Conservation (phyloP, 2,888 invertebrate species). For the Esperia sulphurella region DNA sequence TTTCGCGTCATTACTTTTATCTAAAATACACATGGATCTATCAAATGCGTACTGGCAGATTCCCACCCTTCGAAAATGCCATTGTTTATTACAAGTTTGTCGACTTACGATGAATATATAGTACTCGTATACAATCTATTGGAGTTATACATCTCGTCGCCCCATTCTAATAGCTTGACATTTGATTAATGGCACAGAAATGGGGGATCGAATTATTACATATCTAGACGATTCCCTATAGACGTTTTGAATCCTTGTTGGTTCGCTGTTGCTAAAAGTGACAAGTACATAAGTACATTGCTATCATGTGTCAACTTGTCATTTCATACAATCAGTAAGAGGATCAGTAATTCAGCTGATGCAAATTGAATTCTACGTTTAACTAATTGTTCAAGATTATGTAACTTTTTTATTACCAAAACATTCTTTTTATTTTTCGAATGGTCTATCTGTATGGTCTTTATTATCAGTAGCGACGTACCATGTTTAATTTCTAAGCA, state of each 20-base stretch:
- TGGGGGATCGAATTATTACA: constrained; percentile 49
- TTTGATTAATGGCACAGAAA: constrained; percentile 70
- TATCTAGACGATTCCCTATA: constrained; percentile 33
- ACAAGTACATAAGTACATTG: no score
- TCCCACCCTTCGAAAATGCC: constrained; percentile 29
- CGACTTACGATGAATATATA: constrained; percentile 48
- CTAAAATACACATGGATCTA: constrained; percentile 21
- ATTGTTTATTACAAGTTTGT: constrained; percentile 39
- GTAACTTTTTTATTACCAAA: no score
- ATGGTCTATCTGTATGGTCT: no score
- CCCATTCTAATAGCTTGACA: constrained; percentile 67
- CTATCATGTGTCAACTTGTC: no score
- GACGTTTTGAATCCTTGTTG: neutral
- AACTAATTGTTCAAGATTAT: no score
- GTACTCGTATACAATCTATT: constrained; percentile 60
- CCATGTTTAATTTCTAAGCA: neutral
- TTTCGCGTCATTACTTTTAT: neutral
- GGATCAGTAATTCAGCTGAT: no score
- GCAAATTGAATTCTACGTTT: no score
- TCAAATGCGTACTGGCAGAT: constrained; percentile 30
- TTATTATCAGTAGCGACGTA: no score
- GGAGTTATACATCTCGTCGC: constrained; percentile 62
- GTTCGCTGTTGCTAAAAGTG: neutral
- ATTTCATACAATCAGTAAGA: no score
- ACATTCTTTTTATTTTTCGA: no score